Evolutionary conservation across 2,888 invertebrate species (phyloP).

Genomic region (Pyrgus malvae): DNA sequence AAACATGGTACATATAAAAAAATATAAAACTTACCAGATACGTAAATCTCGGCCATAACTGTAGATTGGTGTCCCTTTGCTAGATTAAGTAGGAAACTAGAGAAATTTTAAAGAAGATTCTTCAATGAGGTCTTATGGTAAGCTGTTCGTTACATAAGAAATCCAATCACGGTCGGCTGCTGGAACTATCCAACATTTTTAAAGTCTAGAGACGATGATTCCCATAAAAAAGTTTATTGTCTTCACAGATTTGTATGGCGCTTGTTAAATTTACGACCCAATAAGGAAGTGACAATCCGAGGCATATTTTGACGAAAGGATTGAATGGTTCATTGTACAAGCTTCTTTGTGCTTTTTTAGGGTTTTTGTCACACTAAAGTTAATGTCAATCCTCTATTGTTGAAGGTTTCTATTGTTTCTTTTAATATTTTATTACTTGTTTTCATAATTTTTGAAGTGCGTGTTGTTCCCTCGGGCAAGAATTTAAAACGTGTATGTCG

Average conservation of each 20-base stretch:
- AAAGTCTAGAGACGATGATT: constrained; percentile 31
- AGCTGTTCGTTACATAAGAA: background rate
- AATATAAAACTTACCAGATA: too few relatives aligned
- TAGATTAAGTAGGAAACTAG: too few relatives aligned
- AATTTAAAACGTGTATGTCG: background rate
- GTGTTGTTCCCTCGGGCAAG: constrained; percentile 42
- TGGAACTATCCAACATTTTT: background rate
- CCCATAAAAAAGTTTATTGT: constrained; percentile 36
- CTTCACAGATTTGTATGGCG: constrained; percentile 51
- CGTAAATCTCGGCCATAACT: too few relatives aligned
- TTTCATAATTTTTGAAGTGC: constrained; percentile 67
- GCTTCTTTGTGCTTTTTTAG: constrained; percentile 63
- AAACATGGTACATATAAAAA: too few relatives aligned
- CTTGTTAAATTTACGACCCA: constrained; percentile 72
- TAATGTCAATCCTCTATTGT: constrained; percentile 65
- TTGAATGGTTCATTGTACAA: constrained; percentile 70
- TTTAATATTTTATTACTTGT: constrained; percentile 64
- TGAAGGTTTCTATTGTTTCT: constrained; percentile 61
- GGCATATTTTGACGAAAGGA: constrained; percentile 77
- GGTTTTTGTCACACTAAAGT: constrained; percentile 52
- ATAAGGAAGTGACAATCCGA: constrained; percentile 75
- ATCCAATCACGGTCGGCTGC: background rate
- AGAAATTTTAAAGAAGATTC: background rate
- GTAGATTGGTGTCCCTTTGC: too few relatives aligned
- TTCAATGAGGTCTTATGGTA: background rate